Base-by-base conservation (phyloP, 2,888 invertebrate species). In the Platerodrilus igneus region DNA sequence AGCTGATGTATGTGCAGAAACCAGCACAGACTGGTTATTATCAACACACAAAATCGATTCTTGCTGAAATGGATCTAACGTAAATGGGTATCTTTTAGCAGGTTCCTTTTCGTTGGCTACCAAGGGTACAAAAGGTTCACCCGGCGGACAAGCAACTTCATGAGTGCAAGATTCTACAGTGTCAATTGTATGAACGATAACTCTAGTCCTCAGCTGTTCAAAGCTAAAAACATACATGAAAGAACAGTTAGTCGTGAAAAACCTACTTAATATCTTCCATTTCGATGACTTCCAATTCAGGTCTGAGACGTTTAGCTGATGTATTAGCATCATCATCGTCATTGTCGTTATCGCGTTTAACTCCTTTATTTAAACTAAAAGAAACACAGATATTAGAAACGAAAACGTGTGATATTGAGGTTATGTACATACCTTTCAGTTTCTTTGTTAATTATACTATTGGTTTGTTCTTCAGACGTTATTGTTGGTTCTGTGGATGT, bases 1-100 rank as follows among this genome's bases (percentile, higher is more conserved):
- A 27, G 99, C 97, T 3, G 97, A 99, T 1, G 99, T 99, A 64
- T 99, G 99, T 4, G 99, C 99, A 2, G 99, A 97, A 1, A 99
- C 97, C 25, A 99, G 74, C 3, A 99, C 99, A 6, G 96, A 96
- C 63, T 99, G 96, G 61, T 91, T 84, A 67, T 99, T 99, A 63
- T 99, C 96, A 55, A 99, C 86, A 64, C 99, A 99, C 32, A 88
- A 69, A 48, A 97, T 87, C 1, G 97, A 95, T 68, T 96, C 93
- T 58, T 90, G 92, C 66, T 99, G 99, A 69, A 99, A 99, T 0
- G 96, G 88, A 79, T 99, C 99, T 41, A 99, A 72, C 37, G 87
- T 83, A 60, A 99, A 99, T 45, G 86, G 83, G 65, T 96, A 99
- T 45, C 86, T 86, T 66, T 94, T 94, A 1, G 90, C 89, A 1